phyloP scores from a whole-genome alignment of 2,113 vertebrate species.

The Nerophis lumbriciformis region DNA sequence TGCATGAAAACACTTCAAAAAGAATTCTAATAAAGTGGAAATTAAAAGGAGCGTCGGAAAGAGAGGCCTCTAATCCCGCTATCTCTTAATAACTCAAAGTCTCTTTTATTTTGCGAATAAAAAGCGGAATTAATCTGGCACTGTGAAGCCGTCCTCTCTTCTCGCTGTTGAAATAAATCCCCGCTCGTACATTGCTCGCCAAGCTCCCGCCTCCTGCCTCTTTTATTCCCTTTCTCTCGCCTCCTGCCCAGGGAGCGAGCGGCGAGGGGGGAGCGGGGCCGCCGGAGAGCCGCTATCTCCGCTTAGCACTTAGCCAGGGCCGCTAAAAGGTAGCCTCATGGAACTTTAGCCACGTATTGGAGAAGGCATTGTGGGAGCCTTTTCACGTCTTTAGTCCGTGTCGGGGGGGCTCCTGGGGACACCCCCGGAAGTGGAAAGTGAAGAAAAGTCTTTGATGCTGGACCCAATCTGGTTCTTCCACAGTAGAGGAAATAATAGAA shows the following conservation, averaged over 20 bases:
- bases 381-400: constrained; percentile 53
- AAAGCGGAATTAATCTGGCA: constrained; percentile 97
- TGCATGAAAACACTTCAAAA: constrained; percentile 99
- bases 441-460: constrained; percentile 17
- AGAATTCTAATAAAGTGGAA: constrained; percentile 99
- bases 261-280: constrained; percentile 67
- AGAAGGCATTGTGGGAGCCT: constrained; percentile 60
- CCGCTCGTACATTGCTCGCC: constrained; percentile 80
- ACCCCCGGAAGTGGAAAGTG: neutral
- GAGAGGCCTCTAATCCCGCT: constrained; percentile 98
- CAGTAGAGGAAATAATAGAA: too few relatives aligned
- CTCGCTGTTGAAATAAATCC: constrained; percentile 94
- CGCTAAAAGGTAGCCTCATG: constrained; percentile 66
- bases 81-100: constrained; percentile 99
- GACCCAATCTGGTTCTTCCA: too few relatives aligned
- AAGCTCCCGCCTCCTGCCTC: constrained; percentile 69
- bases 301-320: constrained; percentile 68
- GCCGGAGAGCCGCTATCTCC: constrained; percentile 74
- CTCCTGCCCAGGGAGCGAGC: constrained; percentile 69
- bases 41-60: constrained; percentile 97
- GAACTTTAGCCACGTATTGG: constrained; percentile 75
- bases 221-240: constrained; percentile 73
- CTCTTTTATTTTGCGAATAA: constrained; percentile 99
- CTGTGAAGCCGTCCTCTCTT: constrained; percentile 96
- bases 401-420: neutral